These are phyloP conservation scores for Cichladusa arquata DNA, from an alignment of 2,113 vertebrate genomes.

Conservation along the genomic window DNA sequence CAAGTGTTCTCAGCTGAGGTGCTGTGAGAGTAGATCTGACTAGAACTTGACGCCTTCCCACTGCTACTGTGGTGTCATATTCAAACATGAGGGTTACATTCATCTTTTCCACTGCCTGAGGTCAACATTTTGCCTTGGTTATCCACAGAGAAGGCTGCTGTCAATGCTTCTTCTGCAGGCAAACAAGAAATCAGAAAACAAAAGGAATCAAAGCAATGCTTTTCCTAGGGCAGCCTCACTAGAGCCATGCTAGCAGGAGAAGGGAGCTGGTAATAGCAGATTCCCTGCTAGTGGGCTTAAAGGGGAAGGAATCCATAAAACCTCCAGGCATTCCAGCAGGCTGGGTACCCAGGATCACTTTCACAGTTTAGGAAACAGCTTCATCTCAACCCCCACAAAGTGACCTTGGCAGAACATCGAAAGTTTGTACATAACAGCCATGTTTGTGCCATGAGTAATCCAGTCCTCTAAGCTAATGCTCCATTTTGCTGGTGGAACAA, in stretches of 20 bases:
- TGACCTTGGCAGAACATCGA: conserved; percentile 30
- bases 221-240: not conserved
- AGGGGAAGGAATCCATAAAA: conserved; percentile 24
- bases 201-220: not conserved
- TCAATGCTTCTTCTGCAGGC: not conserved
- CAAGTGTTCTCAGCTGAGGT: not conserved
- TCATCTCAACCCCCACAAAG: conserved; percentile 25
- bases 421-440: conserved; percentile 35
- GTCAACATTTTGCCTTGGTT: not conserved
- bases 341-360: conserved; percentile 1
- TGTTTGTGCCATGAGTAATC: conserved; percentile 38
- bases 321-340: conserved; percentile 21
- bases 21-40: not conserved
- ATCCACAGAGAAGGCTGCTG: not conserved
- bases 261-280: not conserved
- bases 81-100: not conserved
- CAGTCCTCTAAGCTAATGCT: not conserved
- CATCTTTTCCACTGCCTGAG: not conserved
- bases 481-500: not conserved
- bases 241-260: not conserved
- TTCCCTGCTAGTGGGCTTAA: not conserved
- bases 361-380: conserved; percentile 45
- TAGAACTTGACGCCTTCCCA: not conserved
- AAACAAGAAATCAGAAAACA: not conserved
- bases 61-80: not conserved